These are phyloP conservation scores for Lytechinus pictus DNA, from an alignment of 35 echinoderm and acorn worm genomes.

Conservation along the genomic window DNA sequence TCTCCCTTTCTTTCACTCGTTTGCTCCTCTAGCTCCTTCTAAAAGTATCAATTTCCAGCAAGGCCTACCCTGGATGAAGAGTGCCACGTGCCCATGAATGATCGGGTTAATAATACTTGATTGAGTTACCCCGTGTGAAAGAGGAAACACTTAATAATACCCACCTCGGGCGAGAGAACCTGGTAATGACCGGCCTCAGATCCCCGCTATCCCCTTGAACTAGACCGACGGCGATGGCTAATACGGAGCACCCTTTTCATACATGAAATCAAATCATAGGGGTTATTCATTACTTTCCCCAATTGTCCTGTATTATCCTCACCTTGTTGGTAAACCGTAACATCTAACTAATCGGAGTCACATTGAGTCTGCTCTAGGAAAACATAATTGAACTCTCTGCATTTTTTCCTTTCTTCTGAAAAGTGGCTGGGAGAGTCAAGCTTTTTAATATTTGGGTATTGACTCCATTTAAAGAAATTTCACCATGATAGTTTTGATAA, in stretches of 20 bases:
- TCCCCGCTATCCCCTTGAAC: slow-evolving; percentile 38
- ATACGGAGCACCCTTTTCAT: not conserved
- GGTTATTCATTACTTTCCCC: not conserved
- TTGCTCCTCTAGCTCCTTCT: not conserved
- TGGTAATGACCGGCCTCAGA: slow-evolving; percentile 16
- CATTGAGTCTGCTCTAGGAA: no score
- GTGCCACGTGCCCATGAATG: slow-evolving; percentile 8
- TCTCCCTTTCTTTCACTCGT: not conserved
- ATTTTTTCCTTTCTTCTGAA: not conserved
- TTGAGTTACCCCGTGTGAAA: slow-evolving; percentile 8
- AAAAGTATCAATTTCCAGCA: not conserved
- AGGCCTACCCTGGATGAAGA: not conserved
- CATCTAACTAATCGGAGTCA: not conserved
- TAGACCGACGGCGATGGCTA: not conserved
- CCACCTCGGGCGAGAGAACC: slow-evolving; percentile 33
- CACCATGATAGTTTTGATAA: no score
- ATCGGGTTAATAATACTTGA: slow-evolving; percentile 29
- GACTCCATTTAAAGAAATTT: no score
- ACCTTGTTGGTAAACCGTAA: not conserved
- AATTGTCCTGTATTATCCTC: not conserved
- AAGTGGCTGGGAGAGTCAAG: no score
- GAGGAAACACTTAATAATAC: slow-evolving; percentile 42
- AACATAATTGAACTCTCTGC: not conserved
- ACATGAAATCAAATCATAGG: not conserved
- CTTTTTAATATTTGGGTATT: no score